phyloP scores from a whole-genome alignment of 2,797 vertebrate genomes.

The Apogon talboti region DNA sequence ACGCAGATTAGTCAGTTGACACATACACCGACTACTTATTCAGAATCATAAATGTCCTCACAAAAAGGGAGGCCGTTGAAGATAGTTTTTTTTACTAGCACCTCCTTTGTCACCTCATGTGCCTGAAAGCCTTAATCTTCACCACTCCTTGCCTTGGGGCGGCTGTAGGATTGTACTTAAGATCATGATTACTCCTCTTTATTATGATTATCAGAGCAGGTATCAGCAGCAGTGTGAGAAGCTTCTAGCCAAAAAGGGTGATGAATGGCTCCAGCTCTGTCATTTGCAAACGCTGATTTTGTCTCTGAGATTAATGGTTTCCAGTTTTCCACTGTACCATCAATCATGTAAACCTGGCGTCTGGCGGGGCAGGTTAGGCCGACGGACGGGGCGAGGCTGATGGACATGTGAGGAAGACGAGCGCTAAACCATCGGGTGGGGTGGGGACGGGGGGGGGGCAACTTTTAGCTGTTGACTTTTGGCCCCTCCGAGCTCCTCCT shows the following conservation, averaged over 20 bases:
- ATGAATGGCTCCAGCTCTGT: conserved; percentile 45
- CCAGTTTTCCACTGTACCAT: conserved; percentile 47
- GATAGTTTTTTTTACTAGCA: conserved; percentile 17
- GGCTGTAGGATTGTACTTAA: conserved; percentile 9
- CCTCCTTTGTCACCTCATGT: conserved; percentile 14
- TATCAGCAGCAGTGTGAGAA: conserved; percentile 45
- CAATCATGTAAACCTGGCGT: conserved; percentile 54
- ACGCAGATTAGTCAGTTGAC: neutral
- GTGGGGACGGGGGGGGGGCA: conserved; percentile 31
- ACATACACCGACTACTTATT: neutral
- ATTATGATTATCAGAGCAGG: conserved; percentile 40
- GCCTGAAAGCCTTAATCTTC: conserved; percentile 1
- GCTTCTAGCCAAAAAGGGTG: conserved; percentile 18
- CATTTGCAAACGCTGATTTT: conserved; percentile 38
- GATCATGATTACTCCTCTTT: conserved; percentile 20
- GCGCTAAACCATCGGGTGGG: conserved; percentile 13
- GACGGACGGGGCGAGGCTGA: conserved; percentile 36
- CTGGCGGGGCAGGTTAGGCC: conserved; percentile 36
- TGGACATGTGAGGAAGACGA: conserved; percentile 46
- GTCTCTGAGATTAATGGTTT: conserved; percentile 47
- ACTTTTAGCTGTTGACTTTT: conserved; percentile 48
- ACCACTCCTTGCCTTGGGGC: conserved; percentile 41
- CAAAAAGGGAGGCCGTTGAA: conserved; percentile 14
- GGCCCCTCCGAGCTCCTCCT: conserved; percentile 36
- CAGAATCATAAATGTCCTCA: neutral